Base-by-base conservation (phyloP, 2,113 vertebrate species). In the Brachypteracias leptosomus region DNA sequence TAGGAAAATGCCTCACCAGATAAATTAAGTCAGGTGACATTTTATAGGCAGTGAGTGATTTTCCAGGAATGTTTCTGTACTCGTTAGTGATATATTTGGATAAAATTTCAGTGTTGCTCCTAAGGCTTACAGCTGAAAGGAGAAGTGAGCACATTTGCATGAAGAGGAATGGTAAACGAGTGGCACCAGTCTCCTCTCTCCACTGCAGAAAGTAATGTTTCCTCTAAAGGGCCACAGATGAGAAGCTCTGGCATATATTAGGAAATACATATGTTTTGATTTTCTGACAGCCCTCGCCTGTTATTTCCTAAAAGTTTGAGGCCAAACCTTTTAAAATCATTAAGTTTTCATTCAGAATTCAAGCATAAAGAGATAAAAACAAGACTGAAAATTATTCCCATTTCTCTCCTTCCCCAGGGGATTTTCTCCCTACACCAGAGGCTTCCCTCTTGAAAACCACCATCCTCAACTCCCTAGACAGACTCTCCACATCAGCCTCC, bases 11-110 rank as follows among this genome's bases (percentile, higher is more conserved):
- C 59, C 88, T 93, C 35, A 59, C 31, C 88, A 80, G 55, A 68
- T 13, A 4, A 96, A 94, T 85, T 79, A 67, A 92, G 71, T 89
- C 93, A 92, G 83, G 84, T 93, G 90, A 90, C 40, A 82, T 93
- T 96, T 96, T 88, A 85, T 19, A 92, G 81, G 47, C 62, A 85
- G 76, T 3, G 8, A 95, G 83, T 46, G 42, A 76, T 85, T 93
- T 96, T 89, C 59, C 92, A 91, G 86, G 75, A 95, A 95, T 1
- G 4, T 38, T 85, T 94, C 91, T 79, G 33, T 52, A 80, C 75
- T 91, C 0, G 0, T 58, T 67, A 71, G 55, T 51, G 91, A 89
- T 2, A 5, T 51, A 88, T 70, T 42, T 58, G 63, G 89, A 91
- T 89, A 92, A 83, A 93, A 89, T 73, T 78, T 88, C 88, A 93